Conservation (phyloP, 2,113 vertebrate species). For the Fukomys damarensis region DNA sequence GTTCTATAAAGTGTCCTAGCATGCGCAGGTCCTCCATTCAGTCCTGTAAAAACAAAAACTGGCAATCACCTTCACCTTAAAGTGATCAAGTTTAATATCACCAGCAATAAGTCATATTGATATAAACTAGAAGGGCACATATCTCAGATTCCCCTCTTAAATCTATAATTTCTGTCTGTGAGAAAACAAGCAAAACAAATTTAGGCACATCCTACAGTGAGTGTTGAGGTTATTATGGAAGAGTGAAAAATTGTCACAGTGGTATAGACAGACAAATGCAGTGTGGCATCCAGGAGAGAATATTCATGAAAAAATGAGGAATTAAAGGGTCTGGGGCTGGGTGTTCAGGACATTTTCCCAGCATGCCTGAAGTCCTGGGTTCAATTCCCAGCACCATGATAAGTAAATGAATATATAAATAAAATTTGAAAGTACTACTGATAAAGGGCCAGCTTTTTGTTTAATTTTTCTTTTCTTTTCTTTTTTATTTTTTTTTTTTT, state of each 20-base stretch:
- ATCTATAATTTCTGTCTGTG: background rate
- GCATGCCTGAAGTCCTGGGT: background rate
- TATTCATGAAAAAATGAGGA: background rate
- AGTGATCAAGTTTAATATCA: background rate
- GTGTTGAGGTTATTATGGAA: background rate
- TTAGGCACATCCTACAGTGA: background rate
- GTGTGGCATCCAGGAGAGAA: background rate
- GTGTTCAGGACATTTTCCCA: background rate
- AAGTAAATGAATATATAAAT: background rate
- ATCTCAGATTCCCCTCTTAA: background rate
- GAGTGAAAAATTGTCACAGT: background rate
- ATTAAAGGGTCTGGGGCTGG: background rate
- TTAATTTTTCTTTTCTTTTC: no score
- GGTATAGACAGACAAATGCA: background rate
- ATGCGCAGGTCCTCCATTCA: background rate
- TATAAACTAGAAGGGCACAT: background rate
- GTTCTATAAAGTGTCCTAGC: background rate
- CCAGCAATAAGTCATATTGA: background rate
- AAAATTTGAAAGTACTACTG: background rate
- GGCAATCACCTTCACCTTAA: background rate
- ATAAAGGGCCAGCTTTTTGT: background rate
- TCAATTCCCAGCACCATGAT: background rate
- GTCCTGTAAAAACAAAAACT: background rate
- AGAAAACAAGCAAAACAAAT: background rate
- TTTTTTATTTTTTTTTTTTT: no score